phyloP scores from a whole-genome alignment of 2,797 vertebrate species.

The Harpagifer antarcticus region DNA sequence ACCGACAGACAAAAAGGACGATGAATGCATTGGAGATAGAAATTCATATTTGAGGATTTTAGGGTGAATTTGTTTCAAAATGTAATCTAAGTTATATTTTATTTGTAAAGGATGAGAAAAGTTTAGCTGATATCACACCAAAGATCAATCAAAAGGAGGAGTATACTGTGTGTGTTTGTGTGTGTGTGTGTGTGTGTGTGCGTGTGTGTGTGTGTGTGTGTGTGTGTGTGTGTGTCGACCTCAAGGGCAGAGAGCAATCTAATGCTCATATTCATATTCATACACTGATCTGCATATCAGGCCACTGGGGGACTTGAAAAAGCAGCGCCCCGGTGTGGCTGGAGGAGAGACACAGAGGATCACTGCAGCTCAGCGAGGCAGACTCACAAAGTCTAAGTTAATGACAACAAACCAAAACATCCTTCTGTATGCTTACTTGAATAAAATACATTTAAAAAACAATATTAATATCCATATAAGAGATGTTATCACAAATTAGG shows the following conservation, averaged over 20 bases:
- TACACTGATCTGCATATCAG: constrained; percentile 35
- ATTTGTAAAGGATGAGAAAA: neutral
- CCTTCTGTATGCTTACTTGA: neutral
- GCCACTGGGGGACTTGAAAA: constrained; percentile 26
- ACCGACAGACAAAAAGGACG: neutral
- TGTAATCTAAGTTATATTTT: neutral
- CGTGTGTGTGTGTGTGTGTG: too few relatives aligned
- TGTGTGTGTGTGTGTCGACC: neutral
- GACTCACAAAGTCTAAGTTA: neutral
- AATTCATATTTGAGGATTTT: neutral
- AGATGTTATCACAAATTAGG: constrained; percentile 14
- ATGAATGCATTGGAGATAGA: neutral
- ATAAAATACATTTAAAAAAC: neutral
- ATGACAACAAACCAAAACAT: constrained; percentile 8
- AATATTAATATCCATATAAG: neutral
- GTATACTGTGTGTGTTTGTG: neutral
- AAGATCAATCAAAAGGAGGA: neutral
- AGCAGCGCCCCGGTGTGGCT: constrained; percentile 58
- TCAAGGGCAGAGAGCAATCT: neutral
- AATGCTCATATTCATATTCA: constrained; percentile 13
- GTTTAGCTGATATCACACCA: neutral
- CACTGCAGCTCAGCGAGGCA: neutral
- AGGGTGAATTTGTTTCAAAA: neutral
- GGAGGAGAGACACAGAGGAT: constrained; percentile 37
- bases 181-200: too few relatives aligned